phyloP scores from a whole-genome alignment of 2,888 invertebrate species.

The Leucania comma region DNA sequence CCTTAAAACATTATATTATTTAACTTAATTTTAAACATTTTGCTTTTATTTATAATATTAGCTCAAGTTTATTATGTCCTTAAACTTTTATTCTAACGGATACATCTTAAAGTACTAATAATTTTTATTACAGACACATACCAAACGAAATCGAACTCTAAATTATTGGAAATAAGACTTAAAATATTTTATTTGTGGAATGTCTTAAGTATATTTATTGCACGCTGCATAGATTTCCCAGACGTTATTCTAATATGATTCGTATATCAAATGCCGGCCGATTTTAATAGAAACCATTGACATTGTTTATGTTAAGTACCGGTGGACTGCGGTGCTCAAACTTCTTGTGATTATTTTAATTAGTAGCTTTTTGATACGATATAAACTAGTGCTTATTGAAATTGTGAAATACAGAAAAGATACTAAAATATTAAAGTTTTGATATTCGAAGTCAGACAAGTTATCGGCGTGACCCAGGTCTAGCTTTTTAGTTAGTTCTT shows the following conservation, averaged over 20 bases:
- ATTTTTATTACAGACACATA: conserved; percentile 46
- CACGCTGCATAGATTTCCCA: conserved; percentile 86
- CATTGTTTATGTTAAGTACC: conserved; percentile 89
- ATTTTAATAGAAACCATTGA: conserved; percentile 89
- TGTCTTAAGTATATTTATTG: conserved; percentile 82
- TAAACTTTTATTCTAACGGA: conserved; percentile 82
- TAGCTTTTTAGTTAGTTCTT: no score
- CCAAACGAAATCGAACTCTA: conserved; percentile 67
- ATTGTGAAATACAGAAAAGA: no score
- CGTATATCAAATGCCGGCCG: conserved; percentile 87
- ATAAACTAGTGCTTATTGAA: no score
- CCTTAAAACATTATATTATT: conserved; percentile 2
- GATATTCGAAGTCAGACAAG: no score
- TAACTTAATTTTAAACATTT: conserved; percentile 26
- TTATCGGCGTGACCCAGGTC: no score
- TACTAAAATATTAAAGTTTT: no score
- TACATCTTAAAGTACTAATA: conserved; percentile 76
- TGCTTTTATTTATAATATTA: conserved; percentile 60
- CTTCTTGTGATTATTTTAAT: conserved; percentile 61
- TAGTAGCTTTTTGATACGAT: not conserved
- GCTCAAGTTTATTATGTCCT: conserved; percentile 70
- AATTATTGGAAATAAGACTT: conserved; percentile 55
- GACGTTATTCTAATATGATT: conserved; percentile 84
- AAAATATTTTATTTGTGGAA: conserved; percentile 21
- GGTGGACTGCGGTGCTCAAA: conserved; percentile 79